A percentile compares a stretch with the other conserved stretches of the same genome.
These are phyloP conservation scores for Rhinophrynus dorsalis DNA, from an alignment of 2,797 vertebrate genomes.

Conservation along the genomic window DNA sequence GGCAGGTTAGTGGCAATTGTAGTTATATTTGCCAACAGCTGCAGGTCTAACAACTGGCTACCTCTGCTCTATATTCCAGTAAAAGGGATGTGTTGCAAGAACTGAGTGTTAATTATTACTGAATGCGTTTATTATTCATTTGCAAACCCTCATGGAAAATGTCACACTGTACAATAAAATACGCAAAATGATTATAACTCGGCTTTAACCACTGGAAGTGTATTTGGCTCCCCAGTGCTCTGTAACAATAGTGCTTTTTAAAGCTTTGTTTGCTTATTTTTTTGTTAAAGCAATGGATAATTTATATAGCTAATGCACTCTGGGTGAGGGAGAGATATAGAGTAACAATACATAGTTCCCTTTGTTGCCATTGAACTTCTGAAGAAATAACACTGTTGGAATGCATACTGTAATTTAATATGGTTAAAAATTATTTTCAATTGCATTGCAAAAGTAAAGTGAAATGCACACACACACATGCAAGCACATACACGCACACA, in stretches of 20 bases:
- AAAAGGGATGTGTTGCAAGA: constrained; percentile 16
- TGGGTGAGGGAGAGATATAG: not conserved
- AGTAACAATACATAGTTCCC: constrained; percentile 5
- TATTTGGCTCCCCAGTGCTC: constrained; percentile 13
- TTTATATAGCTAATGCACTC: constrained; percentile 16
- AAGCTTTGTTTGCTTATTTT: constrained; percentile 37
- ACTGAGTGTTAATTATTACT: constrained; percentile 31
- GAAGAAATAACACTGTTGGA: no score
- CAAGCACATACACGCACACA: no score
- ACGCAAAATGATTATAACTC: constrained; percentile 31
- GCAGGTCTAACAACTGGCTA: no score
- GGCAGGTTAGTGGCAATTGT: no score
- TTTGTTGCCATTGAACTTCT: not conserved
- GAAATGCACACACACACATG: no score
- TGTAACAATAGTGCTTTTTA: constrained; percentile 26
- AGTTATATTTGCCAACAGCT: no score
- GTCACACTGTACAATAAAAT: constrained; percentile 31
- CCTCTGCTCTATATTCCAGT: not conserved
- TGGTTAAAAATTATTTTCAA: no score
- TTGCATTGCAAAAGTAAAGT: not conserved
- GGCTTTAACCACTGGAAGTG: constrained; percentile 19
- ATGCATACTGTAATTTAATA: not conserved
- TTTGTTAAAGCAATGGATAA: constrained; percentile 41
- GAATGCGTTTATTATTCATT: constrained; percentile 38
- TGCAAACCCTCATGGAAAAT: constrained; percentile 35